Percentiles rank a stretch among this genome's conserved stretches.
Conservation (phyloP, 2,797 vertebrate genomes). For the Amphiprion clarkii region DNA sequence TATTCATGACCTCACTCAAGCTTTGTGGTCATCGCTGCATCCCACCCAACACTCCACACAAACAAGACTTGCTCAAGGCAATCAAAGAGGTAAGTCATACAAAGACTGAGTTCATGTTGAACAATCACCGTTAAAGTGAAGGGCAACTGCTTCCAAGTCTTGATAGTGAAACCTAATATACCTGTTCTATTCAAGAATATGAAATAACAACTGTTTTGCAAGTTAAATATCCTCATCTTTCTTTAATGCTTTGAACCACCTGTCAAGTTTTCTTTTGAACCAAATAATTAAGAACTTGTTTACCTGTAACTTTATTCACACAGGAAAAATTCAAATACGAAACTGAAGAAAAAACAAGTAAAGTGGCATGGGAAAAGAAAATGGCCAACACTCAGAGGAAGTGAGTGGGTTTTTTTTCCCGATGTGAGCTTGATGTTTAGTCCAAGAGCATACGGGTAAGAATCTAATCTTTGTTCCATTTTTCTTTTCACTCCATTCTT, state of each 20-base stretch:
- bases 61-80: slow-evolving; percentile 91
- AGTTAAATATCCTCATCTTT: neutral
- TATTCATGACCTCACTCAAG: slow-evolving; percentile 92
- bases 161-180: neutral
- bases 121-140: slow-evolving; percentile 15
- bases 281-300: neutral
- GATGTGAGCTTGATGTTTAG: slow-evolving; percentile 1
- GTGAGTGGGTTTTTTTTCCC: slow-evolving; percentile 75
- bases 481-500: neutral
- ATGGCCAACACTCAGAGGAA: slow-evolving; percentile 91
- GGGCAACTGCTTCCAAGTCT: neutral
- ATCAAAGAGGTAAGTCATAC: slow-evolving; percentile 88
- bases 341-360: slow-evolving; percentile 90
- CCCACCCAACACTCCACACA: slow-evolving; percentile 88
- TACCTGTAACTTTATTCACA: slow-evolving; percentile 37
- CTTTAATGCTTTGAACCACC: neutral
- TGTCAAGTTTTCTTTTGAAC: slow-evolving; percentile 7
- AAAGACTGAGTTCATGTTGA: slow-evolving; percentile 9
- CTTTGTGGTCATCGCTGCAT: slow-evolving; percentile 92
- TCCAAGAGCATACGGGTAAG: neutral
- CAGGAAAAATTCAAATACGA: slow-evolving; percentile 96
- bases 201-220: slow-evolving; percentile 14
- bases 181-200: neutral
- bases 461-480: slow-evolving; percentile 16
- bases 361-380: slow-evolving; percentile 95